Percentiles rank a stretch among this genome's conserved stretches.
Conservation (phyloP, 37 sponge, comb jelly and placozoan genomes). For the Halichondria panicea region DNA sequence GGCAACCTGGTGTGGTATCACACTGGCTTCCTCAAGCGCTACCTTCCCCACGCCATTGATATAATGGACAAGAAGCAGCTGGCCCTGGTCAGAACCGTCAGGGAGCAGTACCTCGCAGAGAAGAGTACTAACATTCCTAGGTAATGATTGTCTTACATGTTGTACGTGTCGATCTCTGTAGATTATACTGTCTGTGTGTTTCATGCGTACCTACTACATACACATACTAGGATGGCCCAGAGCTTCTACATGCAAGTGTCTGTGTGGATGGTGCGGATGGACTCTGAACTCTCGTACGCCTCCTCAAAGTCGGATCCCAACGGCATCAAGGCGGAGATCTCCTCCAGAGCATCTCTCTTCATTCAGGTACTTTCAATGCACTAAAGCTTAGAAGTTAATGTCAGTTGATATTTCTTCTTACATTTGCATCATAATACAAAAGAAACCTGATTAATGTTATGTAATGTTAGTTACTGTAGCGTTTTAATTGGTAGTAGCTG, state of each 20-base stretch:
- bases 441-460: too few species aligned
- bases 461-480: too few species aligned
- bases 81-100: constrained; percentile 10
- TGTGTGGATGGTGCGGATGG: constrained; percentile 88
- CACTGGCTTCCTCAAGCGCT: constrained; percentile 55
- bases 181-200: background rate
- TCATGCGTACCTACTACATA: background rate
- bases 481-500: too few species aligned
- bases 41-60: constrained; percentile 61
- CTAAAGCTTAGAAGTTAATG: background rate
- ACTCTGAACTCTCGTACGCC: constrained; percentile 37
- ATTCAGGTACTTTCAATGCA: constrained; percentile 13
- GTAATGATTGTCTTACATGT: constrained; percentile 6
- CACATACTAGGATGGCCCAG: constrained; percentile 41
- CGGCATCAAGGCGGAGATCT: constrained; percentile 21
- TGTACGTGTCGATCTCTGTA: background rate
- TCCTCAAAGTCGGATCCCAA: constrained; percentile 8
- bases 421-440: too few species aligned
- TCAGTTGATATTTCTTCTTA: background rate
- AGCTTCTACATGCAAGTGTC: constrained; percentile 71
- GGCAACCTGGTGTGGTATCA: constrained; percentile 88
- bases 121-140: constrained; percentile 60
- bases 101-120: constrained; percentile 55
- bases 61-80: constrained; percentile 86
- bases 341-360: constrained; percentile 24